Evolutionary conservation across 2,113 vertebrate genomes (phyloP).

Genomic region (Rattus rattus): DNA sequence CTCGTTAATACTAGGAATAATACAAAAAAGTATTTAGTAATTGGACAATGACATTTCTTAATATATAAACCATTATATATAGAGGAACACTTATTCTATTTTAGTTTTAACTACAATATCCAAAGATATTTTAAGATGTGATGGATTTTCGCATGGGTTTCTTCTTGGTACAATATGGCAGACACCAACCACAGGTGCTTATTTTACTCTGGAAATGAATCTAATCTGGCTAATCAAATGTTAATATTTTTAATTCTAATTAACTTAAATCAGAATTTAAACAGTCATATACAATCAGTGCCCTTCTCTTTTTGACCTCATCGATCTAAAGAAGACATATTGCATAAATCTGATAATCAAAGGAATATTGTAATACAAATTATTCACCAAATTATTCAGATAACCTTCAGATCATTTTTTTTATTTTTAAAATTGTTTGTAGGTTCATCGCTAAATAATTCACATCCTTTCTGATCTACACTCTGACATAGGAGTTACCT

Average conservation of each 20-base stretch:
- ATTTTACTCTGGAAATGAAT: not conserved
- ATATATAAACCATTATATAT: not conserved
- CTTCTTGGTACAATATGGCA: not conserved
- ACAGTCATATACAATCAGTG: not conserved
- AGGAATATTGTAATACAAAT: not conserved
- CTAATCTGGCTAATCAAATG: not conserved
- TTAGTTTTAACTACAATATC: not conserved
- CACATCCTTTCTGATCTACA: not conserved
- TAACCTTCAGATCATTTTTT: not conserved
- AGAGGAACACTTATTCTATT: not conserved
- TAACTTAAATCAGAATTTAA: conserved; percentile 24
- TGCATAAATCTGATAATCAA: not conserved
- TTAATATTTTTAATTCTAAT: not conserved
- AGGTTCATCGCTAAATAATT: not conserved
- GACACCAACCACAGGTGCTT: not conserved
- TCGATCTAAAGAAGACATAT: not conserved
- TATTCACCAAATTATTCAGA: conserved; percentile 21
- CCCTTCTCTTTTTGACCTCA: not conserved
- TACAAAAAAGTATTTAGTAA: not conserved
- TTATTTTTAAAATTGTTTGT: conserved; percentile 16
- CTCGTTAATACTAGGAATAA: not conserved
- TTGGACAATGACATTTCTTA: not conserved
- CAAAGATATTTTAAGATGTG: not conserved
- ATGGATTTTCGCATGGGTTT: not conserved
- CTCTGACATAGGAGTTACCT: not conserved